phyloP scores from a whole-genome alignment of 2,113 vertebrate species.

The Diphyllodes magnificus region DNA sequence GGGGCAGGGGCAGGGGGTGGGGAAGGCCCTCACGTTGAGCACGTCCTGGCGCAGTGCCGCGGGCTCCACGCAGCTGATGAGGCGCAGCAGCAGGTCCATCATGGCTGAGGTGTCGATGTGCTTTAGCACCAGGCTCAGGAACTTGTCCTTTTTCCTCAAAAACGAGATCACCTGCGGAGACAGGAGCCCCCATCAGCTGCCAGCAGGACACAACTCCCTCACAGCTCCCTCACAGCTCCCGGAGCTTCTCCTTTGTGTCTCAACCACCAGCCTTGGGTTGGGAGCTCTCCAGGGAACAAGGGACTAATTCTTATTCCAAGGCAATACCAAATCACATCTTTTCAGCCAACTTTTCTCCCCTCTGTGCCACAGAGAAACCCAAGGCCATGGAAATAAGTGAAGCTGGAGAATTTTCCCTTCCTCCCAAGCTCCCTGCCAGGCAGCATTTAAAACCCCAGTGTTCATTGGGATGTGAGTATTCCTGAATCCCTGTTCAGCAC shows the following conservation, averaged over 20 bases:
- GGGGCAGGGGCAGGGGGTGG: not conserved
- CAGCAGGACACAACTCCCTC: not conserved
- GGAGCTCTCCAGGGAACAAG: not conserved
- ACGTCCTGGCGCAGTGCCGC: slow-evolving; percentile 87
- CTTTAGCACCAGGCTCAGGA: slow-evolving; percentile 88
- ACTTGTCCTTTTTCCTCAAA: slow-evolving; percentile 88
- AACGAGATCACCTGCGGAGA: slow-evolving; percentile 77
- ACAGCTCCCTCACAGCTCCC: rapidly evolving
- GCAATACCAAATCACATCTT: not conserved
- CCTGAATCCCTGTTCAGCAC: not conserved
- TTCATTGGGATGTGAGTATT: rapidly evolving
- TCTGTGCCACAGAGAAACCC: not conserved
- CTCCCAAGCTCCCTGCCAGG: not conserved
- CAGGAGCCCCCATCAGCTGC: not conserved
- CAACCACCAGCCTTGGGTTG: rapidly evolving
- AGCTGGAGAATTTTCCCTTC: not conserved
- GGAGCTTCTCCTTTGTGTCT: not conserved
- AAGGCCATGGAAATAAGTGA: not conserved
- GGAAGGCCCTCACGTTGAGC: slow-evolving; percentile 72
- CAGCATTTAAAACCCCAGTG: rapidly evolving
- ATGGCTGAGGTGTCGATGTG: slow-evolving; percentile 94
- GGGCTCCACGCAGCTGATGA: slow-evolving; percentile 95
- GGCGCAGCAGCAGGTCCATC: slow-evolving; percentile 94
- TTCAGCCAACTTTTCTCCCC: not conserved
- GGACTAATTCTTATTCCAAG: not conserved